phyloP scores from a whole-genome alignment of 2,888 invertebrate genomes.

The Rhogogaster chlorosoma region DNA sequence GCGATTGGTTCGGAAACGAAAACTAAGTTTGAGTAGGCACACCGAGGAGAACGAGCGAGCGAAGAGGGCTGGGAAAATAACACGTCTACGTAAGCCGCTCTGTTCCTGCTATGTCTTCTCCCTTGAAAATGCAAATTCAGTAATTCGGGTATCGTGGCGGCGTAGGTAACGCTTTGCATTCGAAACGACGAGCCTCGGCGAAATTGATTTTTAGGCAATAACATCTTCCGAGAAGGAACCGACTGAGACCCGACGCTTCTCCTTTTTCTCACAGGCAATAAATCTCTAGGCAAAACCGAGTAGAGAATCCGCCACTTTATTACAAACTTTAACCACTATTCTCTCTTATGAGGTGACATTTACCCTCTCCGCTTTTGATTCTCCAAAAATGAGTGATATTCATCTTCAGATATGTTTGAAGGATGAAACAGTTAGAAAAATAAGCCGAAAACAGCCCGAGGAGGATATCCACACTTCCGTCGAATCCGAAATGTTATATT shows the following conservation, averaged over 20 bases:
- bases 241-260: conserved; percentile 24
- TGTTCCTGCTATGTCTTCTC: conserved; percentile 21
- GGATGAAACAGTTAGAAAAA: not conserved
- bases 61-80: not conserved
- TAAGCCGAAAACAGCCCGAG: not conserved
- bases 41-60: not conserved
- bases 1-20: conserved; percentile 14
- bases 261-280: conserved; percentile 15
- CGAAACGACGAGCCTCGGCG: conserved; percentile 33
- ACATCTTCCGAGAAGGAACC: conserved; percentile 51
- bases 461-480: not conserved
- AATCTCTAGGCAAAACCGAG: not conserved
- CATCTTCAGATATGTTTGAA: not conserved
- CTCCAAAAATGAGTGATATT: not conserved
- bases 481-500: not conserved
- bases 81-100: not conserved
- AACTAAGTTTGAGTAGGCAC: conserved; percentile 1
- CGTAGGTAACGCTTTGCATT: conserved; percentile 39
- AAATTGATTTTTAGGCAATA: conserved; percentile 50
- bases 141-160: conserved; percentile 36
- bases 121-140: conserved; percentile 41
- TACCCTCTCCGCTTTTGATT: not conserved
- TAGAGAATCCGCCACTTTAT: not conserved
- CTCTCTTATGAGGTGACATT: not conserved
- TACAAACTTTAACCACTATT: not conserved